Evolutionary conservation across 2,888 invertebrate genomes (phyloP), one percentile per base, ranked within the genome.

Genomic region (Tholera decimalis): DNA sequence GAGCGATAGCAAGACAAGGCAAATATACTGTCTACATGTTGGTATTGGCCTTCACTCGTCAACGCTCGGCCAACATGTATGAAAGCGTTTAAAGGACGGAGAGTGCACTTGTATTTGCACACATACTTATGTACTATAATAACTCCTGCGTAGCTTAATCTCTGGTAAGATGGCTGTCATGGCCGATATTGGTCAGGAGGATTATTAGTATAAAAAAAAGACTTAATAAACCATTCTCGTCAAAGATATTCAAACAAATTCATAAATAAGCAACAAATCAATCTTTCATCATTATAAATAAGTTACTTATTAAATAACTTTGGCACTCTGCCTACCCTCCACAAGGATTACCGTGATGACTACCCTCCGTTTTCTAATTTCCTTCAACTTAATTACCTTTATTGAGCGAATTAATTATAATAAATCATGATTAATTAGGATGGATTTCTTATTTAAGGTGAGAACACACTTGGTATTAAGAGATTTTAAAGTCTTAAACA

Each of bases 401-500:
- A 87, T 84, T 79, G 73, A 76, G 59, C 57, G 79, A 80, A 83
- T 86, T 84, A 79, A 86, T 86, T 84, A 83, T 83, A 85, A 85
- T 86, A 85, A 87, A 86, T 87, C 84, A 84, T 79, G 80, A 86
- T 86, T 84, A 85, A 83, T 83, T 80, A 77, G 64, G 65, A 73
- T 65, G 79, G 77, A 80, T 82, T 85, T 81, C 63, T 28, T 37
- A 43, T 28, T 57, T 60, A 82, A 61, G 83, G 20, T 50, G 59
- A 13, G 28, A 59, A 22, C 49, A 76, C 74, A 83, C 49, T 28
- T 46, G 49, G 54, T 30, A 13, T 46, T 46, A 11, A 2, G 30
- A 2, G 2, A 18, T 3, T 47, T 49, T 18, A 28, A 43, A 28
- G 8, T n/a, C n/a, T n/a, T n/a, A n/a, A n/a, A n/a, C n/a, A n/a